phyloP scores from a whole-genome alignment of 2,888 invertebrate species.

The Tiliacea aurago region DNA sequence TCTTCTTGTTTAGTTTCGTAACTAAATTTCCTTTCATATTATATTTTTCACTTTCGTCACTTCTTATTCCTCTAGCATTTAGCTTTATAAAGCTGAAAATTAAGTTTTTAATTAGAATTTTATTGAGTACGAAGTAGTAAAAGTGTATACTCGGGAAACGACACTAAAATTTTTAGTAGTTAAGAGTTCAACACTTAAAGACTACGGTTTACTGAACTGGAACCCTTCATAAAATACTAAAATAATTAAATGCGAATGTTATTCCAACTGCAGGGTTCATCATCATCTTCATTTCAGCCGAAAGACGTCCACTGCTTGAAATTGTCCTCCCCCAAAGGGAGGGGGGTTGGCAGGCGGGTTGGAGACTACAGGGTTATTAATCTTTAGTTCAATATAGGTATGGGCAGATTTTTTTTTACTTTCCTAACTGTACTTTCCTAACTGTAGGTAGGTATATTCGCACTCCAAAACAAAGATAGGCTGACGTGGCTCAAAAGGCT shows the following conservation, averaged over 20 bases:
- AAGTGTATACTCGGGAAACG: constrained; percentile 32
- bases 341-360: too few relatives aligned
- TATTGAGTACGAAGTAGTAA: constrained; percentile 30
- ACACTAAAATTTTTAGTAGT: constrained; percentile 31
- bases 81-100: constrained; percentile 46
- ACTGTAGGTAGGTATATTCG: background rate
- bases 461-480: too few relatives aligned
- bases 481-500: too few relatives aligned
- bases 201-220: constrained; percentile 8
- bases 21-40: constrained; percentile 59
- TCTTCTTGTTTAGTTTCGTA: constrained; percentile 43
- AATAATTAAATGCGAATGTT: background rate
- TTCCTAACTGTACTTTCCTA: too few relatives aligned
- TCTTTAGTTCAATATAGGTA: background rate
- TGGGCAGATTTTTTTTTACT: background rate
- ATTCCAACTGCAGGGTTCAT: background rate
- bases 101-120: constrained; percentile 46
- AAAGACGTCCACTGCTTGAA: too few relatives aligned
- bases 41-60: background rate
- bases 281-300: too few relatives aligned
- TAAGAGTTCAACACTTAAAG: constrained; percentile 32
- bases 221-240: constrained; percentile 1
- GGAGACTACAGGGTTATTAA: background rate
- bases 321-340: too few relatives aligned
- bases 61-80: background rate